Evolutionary conservation across 1,140 invertebrate species (phyloP), one percentile per base, ranked within the genome.

Genomic region (Catajapyx aquilonaris): DNA sequence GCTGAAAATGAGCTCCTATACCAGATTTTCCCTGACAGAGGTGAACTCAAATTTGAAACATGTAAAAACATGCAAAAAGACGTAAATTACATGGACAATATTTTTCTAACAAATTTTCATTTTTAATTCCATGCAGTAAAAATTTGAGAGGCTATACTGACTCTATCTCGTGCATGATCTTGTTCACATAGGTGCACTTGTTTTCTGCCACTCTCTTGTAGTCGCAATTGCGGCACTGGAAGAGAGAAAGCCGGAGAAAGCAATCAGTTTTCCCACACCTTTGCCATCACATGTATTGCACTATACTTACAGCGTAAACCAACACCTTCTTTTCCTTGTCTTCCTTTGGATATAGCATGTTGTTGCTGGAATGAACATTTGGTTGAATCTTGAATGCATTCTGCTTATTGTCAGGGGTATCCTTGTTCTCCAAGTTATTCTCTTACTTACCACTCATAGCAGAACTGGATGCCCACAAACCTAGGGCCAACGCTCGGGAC

Each of bases 161-260:
- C 81, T 98, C 94, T 43, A 98, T 91, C 79, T 98, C 94, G 71
- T 98, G 94, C 72, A 91, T 95, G 66, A 99, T 94, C 69, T 97
- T 97, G 69, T 98, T 99, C 0, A 97, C 93, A 54, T 98, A 99
- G 40, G 98, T 95, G 53, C 94, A 98, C 50, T 93, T 90, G 45
- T 93, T 96, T 50, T 95, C 88, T 0, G 94, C 90, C 17, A 84
- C 63, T 57, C 93, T 81, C 53, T 90, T 91, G 53, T 91, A 94
- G 47, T 95, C 86, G 61, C 91, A 97, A 62, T 96, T 95, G 56
- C 91, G 66, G 53, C 93, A 97, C 55, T 76, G 51, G 45, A 65
- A 64, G 35, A 57, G 41, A 39, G 42, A 39, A 46, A 46, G 44
- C 45, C 39, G 40, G 41, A n/a, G n/a, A n/a, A n/a, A n/a, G n/a